phyloP scores from a whole-genome alignment of 2,797 vertebrate species.

The Percopsis omiscomaycus region DNA sequence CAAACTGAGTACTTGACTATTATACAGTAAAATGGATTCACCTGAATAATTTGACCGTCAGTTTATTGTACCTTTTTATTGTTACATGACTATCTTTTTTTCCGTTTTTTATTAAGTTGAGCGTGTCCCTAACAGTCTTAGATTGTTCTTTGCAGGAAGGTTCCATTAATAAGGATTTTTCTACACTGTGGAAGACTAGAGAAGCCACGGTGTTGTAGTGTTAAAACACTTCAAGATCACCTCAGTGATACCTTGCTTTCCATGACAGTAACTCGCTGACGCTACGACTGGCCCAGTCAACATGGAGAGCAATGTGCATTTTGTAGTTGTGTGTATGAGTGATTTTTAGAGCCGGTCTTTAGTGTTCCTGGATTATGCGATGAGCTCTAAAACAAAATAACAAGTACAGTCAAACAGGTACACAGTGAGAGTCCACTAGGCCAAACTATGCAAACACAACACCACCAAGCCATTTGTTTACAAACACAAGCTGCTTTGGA shows the following conservation, averaged over 20 bases:
- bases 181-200: constrained; percentile 65
- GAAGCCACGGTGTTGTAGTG: constrained; percentile 56
- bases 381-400: constrained; percentile 18
- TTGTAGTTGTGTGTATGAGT: constrained; percentile 23
- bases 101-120: no score
- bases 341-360: not conserved
- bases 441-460: constrained; percentile 45
- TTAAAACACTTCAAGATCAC: constrained; percentile 56
- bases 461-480: constrained; percentile 52
- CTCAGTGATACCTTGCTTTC: constrained; percentile 55
- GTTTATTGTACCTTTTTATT: no score
- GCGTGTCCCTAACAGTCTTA: constrained; percentile 15
- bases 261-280: constrained; percentile 44
- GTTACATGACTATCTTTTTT: no score
- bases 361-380: constrained; percentile 1
- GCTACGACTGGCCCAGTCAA: constrained; percentile 27
- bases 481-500: constrained; percentile 43
- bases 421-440: constrained; percentile 57
- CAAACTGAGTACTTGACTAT: not conserved
- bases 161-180: constrained; percentile 56
- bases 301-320: not conserved
- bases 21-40: not conserved
- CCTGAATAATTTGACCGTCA: no score
- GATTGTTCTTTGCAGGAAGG: constrained; percentile 38
- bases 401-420: constrained; percentile 42